A percentile compares a stretch with the other conserved stretches of the same genome.
Evolutionary conservation across 1,140 invertebrate genomes (phyloP).

Genomic region (Arctopsyche grandis): DNA sequence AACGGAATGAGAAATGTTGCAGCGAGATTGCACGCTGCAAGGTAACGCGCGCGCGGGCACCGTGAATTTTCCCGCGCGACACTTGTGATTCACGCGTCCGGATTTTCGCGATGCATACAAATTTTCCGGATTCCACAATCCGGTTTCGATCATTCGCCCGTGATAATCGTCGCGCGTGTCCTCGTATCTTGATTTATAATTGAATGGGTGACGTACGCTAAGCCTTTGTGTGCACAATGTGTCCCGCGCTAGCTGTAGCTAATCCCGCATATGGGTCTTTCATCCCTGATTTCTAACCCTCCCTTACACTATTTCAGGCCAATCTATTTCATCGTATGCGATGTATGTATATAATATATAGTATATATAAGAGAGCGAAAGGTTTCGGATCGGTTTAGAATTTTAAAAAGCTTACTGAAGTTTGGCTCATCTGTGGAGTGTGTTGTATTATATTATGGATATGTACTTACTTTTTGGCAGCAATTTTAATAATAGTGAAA

Average conservation of each 20-base stretch:
- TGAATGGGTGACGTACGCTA: not conserved
- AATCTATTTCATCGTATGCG: not conserved
- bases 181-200: slow-evolving; percentile 20
- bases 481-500: no score
- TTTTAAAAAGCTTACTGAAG: not conserved
- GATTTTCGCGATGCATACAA: slow-evolving; percentile 6
- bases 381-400: not conserved
- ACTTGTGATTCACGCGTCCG: not conserved
- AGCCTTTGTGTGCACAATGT: not conserved
- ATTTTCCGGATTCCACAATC: not conserved
- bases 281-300: not conserved
- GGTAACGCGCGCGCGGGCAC: not conserved
- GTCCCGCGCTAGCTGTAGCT: not conserved
- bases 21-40: not conserved
- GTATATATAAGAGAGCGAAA: not conserved
- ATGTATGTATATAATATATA: not conserved
- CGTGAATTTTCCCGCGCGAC: not conserved
- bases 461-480: no score
- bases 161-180: no score
- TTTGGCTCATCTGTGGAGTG: not conserved
- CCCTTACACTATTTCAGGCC: not conserved
- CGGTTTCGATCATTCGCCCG: no score
- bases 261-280: slow-evolving; percentile 2
- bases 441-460: no score
- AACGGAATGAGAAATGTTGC: not conserved